Evolutionary conservation across 2,113 vertebrate species (phyloP).

Genomic region (Nymphicus hollandicus): DNA sequence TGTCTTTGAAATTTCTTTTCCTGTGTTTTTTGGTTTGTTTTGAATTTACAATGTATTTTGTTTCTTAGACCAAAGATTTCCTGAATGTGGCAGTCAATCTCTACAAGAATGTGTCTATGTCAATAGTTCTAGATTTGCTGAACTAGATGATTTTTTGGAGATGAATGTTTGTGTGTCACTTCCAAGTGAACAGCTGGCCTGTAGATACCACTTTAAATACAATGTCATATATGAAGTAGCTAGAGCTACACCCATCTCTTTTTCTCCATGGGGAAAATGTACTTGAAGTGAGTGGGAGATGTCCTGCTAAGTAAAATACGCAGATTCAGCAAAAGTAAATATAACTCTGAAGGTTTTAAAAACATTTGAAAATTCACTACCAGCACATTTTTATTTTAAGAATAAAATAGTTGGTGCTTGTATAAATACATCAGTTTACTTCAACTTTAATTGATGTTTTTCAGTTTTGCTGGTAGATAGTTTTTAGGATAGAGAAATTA

Average conservation of each 20-base stretch:
- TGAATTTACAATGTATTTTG: background rate
- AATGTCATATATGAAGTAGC: background rate
- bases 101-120: background rate
- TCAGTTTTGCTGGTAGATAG: background rate
- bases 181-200: background rate
- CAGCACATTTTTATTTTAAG: background rate
- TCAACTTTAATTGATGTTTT: background rate
- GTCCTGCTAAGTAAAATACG: background rate
- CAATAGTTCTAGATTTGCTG: background rate
- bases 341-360: background rate
- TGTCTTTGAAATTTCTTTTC: background rate
- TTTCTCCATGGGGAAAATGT: background rate
- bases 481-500: background rate
- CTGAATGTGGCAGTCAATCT: background rate
- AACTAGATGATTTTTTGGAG: background rate
- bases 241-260: background rate
- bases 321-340: background rate
- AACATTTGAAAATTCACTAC: background rate
- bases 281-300: background rate
- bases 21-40: background rate
- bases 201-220: background rate
- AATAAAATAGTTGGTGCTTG: background rate
- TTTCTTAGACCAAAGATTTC: background rate
- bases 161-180: background rate
- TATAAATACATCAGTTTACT: background rate